These are phyloP conservation scores for Rhinichthys klamathensis DNA, from an alignment of 2,113 vertebrate species.

Conservation along the genomic window DNA sequence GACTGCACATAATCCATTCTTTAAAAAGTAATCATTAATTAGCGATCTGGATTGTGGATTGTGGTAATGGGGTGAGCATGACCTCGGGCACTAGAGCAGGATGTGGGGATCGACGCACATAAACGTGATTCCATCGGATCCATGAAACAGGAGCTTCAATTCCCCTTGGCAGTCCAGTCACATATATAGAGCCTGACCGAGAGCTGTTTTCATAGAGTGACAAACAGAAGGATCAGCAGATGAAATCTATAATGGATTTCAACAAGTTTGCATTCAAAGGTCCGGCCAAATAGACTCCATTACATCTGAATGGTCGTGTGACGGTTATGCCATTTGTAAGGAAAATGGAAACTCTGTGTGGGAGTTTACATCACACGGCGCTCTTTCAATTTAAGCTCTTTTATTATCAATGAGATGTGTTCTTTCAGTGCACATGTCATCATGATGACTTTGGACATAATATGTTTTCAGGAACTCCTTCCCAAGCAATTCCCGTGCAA, in stretches of 20 bases:
- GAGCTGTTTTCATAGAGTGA: conserved; percentile 4
- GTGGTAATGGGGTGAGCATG: neutral
- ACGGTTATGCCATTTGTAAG: neutral
- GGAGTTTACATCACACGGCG: neutral
- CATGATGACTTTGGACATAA: neutral
- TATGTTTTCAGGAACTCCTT: conserved; percentile 7
- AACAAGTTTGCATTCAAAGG: neutral
- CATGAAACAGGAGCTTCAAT: neutral
- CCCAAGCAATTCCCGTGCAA: neutral
- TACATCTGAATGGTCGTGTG: neutral
- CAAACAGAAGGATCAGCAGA: conserved; percentile 26
- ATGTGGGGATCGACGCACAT: neutral
- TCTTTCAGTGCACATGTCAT: neutral
- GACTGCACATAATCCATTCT: neutral
- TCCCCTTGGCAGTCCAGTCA: conserved; percentile 15
- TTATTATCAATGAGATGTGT: conserved; percentile 18
- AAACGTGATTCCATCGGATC: neutral
- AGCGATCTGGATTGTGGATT: neutral
- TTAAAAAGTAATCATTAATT: conserved; percentile 9
- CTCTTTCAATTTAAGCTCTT: neutral
- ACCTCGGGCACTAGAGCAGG: neutral
- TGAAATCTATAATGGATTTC: conserved; percentile 26
- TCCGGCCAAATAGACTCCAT: neutral
- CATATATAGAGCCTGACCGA: neutral
- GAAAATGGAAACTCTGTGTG: neutral